Conservation (phyloP, 2,888 invertebrate genomes). For the Trilocha varians region DNA sequence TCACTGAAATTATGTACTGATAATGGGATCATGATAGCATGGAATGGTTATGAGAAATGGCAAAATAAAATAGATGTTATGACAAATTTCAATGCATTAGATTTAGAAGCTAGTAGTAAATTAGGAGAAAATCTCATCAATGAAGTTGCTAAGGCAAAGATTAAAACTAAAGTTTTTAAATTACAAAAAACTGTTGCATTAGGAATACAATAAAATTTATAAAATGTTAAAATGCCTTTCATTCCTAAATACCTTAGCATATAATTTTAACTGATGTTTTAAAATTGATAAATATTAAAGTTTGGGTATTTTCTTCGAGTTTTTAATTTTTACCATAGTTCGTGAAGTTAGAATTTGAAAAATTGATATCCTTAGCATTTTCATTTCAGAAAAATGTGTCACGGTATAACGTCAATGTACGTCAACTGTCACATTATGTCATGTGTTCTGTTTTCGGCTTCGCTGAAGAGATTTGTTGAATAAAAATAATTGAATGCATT, state of each 20-base stretch:
- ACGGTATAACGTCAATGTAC: too few relatives aligned
- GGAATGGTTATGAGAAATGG: slow-evolving; percentile 95
- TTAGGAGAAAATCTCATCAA: slow-evolving; percentile 76
- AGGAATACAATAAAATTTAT: background rate
- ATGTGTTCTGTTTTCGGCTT: background rate
- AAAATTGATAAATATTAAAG: too few relatives aligned
- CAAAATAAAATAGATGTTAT: slow-evolving; percentile 62
- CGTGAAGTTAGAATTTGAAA: too few relatives aligned
- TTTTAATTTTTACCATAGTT: too few relatives aligned
- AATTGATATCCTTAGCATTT: too few relatives aligned
- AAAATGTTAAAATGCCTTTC: too few relatives aligned
- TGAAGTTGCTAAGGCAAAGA: slow-evolving; percentile 70
- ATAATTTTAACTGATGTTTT: too few relatives aligned
- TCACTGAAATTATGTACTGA: slow-evolving; percentile 92
- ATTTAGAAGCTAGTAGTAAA: slow-evolving; percentile 75
- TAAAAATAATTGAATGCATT: slow-evolving; percentile 31
- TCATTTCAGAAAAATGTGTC: too few relatives aligned
- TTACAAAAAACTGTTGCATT: background rate
- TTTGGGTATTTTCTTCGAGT: too few relatives aligned
- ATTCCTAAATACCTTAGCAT: too few relatives aligned
- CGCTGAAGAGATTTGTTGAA: slow-evolving; percentile 1
- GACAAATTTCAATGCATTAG: slow-evolving; percentile 75
- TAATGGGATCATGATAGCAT: slow-evolving; percentile 99
- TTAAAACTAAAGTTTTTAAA: slow-evolving; percentile 26
- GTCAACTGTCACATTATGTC: too few relatives aligned